Evolutionary conservation across 1,140 invertebrate species (phyloP).

Genomic region (Drosophila miranda): DNA sequence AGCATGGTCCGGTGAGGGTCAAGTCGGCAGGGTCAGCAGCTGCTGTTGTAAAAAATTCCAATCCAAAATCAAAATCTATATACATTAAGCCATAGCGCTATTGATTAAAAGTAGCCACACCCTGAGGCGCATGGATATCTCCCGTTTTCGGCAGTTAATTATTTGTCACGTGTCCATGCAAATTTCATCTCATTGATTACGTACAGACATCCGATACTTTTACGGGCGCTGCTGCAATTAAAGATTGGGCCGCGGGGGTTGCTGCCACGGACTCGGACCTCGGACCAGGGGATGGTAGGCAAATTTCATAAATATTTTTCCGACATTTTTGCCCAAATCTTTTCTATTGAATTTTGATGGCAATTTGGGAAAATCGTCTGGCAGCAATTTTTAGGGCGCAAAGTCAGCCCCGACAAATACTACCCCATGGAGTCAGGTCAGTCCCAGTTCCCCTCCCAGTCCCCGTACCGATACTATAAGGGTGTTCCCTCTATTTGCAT

Average conservation of each 20-base stretch:
- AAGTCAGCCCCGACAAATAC: constrained; percentile 45
- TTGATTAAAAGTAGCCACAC: constrained; percentile 51
- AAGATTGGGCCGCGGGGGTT: constrained; percentile 48
- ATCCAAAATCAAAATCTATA: constrained; percentile 41
- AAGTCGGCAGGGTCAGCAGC: constrained; percentile 64
- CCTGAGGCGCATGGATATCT: constrained; percentile 4
- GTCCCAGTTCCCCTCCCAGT: neutral
- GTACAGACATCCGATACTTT: constrained; percentile 67
- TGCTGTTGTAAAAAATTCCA: constrained; percentile 51
- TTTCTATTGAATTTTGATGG: constrained; percentile 80
- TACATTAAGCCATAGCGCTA: constrained; percentile 19
- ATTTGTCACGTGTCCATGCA: constrained; percentile 82
- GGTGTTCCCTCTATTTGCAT: constrained; percentile 71
- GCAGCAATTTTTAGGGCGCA: constrained; percentile 64
- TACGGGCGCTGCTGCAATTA: constrained; percentile 59
- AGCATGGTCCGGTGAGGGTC: constrained; percentile 71
- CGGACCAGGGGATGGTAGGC: constrained; percentile 53
- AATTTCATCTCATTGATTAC: constrained; percentile 76
- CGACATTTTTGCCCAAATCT: constrained; percentile 35
- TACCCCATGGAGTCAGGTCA: constrained; percentile 13
- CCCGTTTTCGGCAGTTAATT: constrained; percentile 64
- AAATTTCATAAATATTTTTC: constrained; percentile 53
- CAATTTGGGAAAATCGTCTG: constrained; percentile 67
- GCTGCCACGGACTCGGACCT: constrained; percentile 24
- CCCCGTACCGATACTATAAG: constrained; percentile 14